Percentiles rank a stretch among this genome's conserved stretches.
These are phyloP conservation scores for Coelopa frigida DNA, from an alignment of 1,140 invertebrate genomes.

Conservation along the genomic window DNA sequence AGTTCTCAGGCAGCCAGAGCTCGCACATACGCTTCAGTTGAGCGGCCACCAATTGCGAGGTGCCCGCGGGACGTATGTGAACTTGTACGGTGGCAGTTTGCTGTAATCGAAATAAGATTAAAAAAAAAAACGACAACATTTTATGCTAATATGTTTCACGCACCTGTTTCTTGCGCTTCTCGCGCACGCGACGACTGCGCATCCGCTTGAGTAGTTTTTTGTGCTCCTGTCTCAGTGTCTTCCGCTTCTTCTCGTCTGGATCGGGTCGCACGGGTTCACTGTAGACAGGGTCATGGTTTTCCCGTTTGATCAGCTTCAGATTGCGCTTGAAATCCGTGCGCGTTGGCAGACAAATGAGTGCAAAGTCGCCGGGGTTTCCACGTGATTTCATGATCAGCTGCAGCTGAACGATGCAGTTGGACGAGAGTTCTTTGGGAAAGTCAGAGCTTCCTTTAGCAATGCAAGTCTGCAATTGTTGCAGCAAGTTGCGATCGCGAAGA, in stretches of 20 bases:
- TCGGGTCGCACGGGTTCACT: constrained; percentile 54
- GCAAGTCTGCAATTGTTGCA: constrained; percentile 44
- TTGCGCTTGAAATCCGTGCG: constrained; percentile 49
- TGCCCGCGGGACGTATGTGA: constrained; percentile 35
- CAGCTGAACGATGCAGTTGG: constrained; percentile 47
- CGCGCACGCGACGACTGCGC: constrained; percentile 49
- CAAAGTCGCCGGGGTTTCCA: constrained; percentile 49
- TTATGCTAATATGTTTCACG: constrained; percentile 14
- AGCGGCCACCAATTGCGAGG: constrained; percentile 43
- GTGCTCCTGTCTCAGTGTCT: constrained; percentile 52
- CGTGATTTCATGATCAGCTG: constrained; percentile 46
- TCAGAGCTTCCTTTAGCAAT: constrained; percentile 13
- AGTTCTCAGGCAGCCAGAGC: constrained; percentile 58
- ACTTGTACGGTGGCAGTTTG: constrained; percentile 34
- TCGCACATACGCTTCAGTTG: constrained; percentile 57
- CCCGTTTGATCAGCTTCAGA: constrained; percentile 40
- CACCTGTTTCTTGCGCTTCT: constrained; percentile 42
- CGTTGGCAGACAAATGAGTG: constrained; percentile 59
- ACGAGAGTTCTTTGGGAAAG: constrained; percentile 9
- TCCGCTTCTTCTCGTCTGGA: constrained; percentile 51
- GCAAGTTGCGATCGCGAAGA: constrained; percentile 48
- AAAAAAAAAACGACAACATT: background rate
- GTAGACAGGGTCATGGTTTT: constrained; percentile 41
- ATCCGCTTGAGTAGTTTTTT: constrained; percentile 52
- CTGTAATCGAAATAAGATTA: constrained; percentile 13